Percentiles rank a stretch among this genome's conserved stretches.
These are phyloP conservation scores for Chelidonichthys spinosus DNA, from an alignment of 2,797 vertebrate species.

Conservation along the genomic window DNA sequence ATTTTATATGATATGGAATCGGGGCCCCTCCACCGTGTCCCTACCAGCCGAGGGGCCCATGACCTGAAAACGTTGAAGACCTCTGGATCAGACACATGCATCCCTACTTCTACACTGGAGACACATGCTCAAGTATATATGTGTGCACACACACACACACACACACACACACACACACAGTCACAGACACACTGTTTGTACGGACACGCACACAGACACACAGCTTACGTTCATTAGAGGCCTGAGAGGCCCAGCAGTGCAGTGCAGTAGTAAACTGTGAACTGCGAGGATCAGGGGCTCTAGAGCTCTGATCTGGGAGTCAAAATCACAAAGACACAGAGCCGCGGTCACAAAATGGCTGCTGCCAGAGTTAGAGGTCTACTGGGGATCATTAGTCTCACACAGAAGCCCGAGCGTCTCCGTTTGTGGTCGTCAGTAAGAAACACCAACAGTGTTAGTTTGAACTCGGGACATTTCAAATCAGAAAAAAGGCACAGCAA, in stretches of 20 bases:
- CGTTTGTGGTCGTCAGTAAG: conserved; percentile 20
- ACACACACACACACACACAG: conserved; percentile 1
- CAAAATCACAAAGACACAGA: conserved; percentile 87
- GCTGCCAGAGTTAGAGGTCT: conserved; percentile 50
- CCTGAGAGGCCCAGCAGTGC: conserved; percentile 94
- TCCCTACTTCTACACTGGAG: conserved; percentile 17
- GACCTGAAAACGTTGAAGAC: too few relatives aligned
- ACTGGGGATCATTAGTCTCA: conserved; percentile 19
- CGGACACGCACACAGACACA: conserved; percentile 53
- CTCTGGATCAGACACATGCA: conserved; percentile 6
- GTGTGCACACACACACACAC: neutral
- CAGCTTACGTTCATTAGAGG: conserved; percentile 95
- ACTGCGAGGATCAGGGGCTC: conserved; percentile 97
- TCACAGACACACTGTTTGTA: neutral
- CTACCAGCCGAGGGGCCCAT: too few relatives aligned
- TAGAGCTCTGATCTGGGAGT: conserved; percentile 97
- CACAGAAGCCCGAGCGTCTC: conserved; percentile 28
- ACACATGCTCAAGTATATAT: conserved; percentile 49
- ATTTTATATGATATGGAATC: too few relatives aligned
- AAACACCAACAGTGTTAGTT: conserved; percentile 35
- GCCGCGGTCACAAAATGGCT: conserved; percentile 68
- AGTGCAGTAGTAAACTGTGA: conserved; percentile 98
- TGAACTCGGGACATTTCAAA: conserved; percentile 23
- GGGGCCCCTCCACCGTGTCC: too few relatives aligned
- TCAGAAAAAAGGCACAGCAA: conserved; percentile 2